Base-by-base conservation (phyloP, 1,140 invertebrate species). In the Drosophila saltans region DNA sequence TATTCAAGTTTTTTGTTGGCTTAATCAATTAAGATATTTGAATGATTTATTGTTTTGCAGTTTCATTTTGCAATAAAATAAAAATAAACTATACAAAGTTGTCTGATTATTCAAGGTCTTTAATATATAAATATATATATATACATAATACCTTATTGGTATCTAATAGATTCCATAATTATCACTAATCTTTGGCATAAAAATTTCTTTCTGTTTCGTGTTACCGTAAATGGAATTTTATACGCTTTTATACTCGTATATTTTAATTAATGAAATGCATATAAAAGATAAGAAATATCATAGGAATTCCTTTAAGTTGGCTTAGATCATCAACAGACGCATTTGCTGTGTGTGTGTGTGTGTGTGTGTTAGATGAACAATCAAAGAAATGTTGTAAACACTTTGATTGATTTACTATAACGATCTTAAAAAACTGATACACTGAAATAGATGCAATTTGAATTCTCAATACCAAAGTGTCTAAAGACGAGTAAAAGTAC, bases 321-420 rank as follows among this genome's bases (percentile, higher is more conserved):
- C 0, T 52, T 52, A 10, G 21, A 24, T 4, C 45, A 26, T 52
- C 24, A 26, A 4, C 21, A 21, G 21, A 26, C 45, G 26, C 63
- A 45, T 16, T 16, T 16, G 16, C 16, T 16, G 16, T 16, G 16
- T 16, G 16, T 16, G 16, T 16, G 16, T 16, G 16, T 16, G 16
- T 16, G 16, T 16, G 16, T 16, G 16, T 30, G 28, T 30, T 30
- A 4, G 28, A 30, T 30, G 26, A n/a, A 10, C 24, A 41, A 63
- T 69, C 39, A 36, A 43, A 64, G 45, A 75, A 70, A 16, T 16
- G 41, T 68, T 64, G 30, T 52, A 41, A 26, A 61, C 52, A 41
- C 30, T 60, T 68, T 83, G 80, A 83, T 84, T 83, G 81, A 80
- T 83, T 84, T 83, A 83, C 40, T 45, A 43, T 59, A 71, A 67